Evolutionary conservation across 2,113 vertebrate genomes (phyloP).

Genomic region (Clarias macrocephalus): DNA sequence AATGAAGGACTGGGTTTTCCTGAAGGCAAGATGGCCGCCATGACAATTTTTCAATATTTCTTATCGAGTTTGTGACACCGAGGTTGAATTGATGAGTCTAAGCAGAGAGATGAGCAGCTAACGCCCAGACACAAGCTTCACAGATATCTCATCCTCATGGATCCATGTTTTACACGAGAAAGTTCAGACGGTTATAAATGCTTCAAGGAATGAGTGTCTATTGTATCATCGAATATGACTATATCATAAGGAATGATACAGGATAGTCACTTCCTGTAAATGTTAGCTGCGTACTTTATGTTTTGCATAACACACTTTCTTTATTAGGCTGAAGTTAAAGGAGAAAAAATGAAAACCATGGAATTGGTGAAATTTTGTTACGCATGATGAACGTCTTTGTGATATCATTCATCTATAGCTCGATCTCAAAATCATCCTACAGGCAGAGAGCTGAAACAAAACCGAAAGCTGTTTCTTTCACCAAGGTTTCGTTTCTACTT

Average conservation of each 20-base stretch:
- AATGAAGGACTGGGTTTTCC: slow-evolving; percentile 2
- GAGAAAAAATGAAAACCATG: neutral
- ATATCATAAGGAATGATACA: neutral
- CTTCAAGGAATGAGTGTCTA: neutral
- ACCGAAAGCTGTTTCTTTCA: neutral
- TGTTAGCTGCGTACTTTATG: neutral
- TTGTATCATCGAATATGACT: too few species aligned
- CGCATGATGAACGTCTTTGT: neutral
- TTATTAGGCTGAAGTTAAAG: too few species aligned
- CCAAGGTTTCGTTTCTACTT: neutral
- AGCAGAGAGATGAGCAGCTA: neutral
- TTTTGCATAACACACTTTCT: too few species aligned
- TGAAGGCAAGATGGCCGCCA: neutral
- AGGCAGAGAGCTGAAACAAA: neutral
- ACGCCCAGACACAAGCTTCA: neutral
- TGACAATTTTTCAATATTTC: slow-evolving; percentile 18
- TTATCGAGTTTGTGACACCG: slow-evolving; percentile 6
- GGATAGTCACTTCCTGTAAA: neutral
- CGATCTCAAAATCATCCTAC: neutral
- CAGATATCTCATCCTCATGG: neutral
- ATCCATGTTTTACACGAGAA: neutral
- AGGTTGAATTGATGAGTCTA: neutral
- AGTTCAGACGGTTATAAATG: neutral
- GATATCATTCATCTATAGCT: too few species aligned
- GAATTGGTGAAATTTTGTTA: neutral